Conservation (phyloP, 1,140 invertebrate genomes). For the Pristionchus pacificus region DNA sequence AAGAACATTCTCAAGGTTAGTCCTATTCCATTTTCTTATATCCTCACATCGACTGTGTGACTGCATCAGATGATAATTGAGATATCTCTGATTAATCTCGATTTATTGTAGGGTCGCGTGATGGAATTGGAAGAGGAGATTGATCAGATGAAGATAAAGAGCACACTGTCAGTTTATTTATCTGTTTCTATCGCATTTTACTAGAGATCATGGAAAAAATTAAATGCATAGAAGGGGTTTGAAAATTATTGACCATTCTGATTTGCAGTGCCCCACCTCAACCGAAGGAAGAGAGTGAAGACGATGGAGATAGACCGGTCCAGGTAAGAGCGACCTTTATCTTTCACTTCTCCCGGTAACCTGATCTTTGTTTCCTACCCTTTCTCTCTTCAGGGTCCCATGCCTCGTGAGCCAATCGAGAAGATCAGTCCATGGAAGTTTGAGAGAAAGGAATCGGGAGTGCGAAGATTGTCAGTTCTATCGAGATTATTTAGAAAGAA, state of each 20-base stretch:
- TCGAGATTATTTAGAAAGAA: neutral
- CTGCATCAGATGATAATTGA: neutral
- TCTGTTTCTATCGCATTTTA: conserved; percentile 5
- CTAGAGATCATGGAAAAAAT: neutral
- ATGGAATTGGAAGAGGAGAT: conserved; percentile 82
- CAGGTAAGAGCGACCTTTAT: too few species aligned
- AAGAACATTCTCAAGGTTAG: conserved; percentile 77
- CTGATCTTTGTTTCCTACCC: too few species aligned
- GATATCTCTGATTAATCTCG: conserved; percentile 1
- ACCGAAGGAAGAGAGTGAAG: neutral
- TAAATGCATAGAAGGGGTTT: conserved; percentile 6
- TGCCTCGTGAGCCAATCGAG: conserved; percentile 90
- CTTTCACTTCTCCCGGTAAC: too few species aligned
- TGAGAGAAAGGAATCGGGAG: conserved; percentile 53
- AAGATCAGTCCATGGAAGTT: conserved; percentile 67
- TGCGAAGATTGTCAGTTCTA: conserved; percentile 52
- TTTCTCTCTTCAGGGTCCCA: conserved; percentile 80
- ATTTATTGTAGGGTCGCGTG: conserved; percentile 61
- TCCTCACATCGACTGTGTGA: neutral
- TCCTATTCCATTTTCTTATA: neutral
- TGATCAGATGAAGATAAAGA: conserved; percentile 66
- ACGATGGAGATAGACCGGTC: too few species aligned
- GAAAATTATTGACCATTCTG: conserved; percentile 4
- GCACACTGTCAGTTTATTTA: conserved; percentile 18
- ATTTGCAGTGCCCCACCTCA: neutral